Evolutionary conservation across 64 coral and sea anemone genomes (phyloP).

Genomic region (Exaiptasia diaphana): DNA sequence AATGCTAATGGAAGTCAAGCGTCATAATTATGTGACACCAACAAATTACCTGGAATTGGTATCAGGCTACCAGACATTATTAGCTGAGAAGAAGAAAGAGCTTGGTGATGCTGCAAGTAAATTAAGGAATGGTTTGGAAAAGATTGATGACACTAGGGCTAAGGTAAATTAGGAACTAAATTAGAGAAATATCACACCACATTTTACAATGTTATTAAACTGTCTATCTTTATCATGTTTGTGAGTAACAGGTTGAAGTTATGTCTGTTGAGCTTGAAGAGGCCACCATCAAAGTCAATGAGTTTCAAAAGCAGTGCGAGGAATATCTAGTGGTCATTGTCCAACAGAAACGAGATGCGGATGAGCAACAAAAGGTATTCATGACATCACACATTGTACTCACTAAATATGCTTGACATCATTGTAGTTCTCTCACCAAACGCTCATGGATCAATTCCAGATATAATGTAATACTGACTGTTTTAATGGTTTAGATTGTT

Average conservation of each 20-base stretch:
- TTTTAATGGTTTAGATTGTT: constrained; percentile 89
- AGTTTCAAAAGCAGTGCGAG: constrained; percentile 98
- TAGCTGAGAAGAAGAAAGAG: constrained; percentile 88
- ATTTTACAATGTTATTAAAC: not conserved
- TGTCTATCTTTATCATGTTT: too few relatives aligned
- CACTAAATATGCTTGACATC: too few relatives aligned
- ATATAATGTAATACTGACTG: not conserved
- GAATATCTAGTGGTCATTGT: constrained; percentile 96
- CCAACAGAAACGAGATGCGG: constrained; percentile 95
- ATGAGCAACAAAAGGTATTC: constrained; percentile 99
- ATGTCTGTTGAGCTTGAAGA: constrained; percentile 99
- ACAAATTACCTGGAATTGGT: constrained; percentile 97
- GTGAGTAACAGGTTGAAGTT: constrained; percentile 70
- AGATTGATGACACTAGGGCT: constrained; percentile 95
- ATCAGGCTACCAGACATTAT: constrained; percentile 85
- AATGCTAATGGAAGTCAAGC: constrained; percentile 90
- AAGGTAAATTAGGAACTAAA: constrained; percentile 46
- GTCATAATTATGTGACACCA: constrained; percentile 97
- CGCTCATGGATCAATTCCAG: too few relatives aligned
- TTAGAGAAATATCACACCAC: not conserved
- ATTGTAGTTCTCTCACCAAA: too few relatives aligned
- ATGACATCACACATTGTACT: too few relatives aligned
- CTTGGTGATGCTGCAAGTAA: constrained; percentile 94
- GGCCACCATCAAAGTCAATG: constrained; percentile 86
- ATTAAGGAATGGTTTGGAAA: constrained; percentile 93